These are phyloP conservation scores for Diploscapter pachys DNA, from an alignment of 1,140 invertebrate genomes.

Conservation along the genomic window DNA sequence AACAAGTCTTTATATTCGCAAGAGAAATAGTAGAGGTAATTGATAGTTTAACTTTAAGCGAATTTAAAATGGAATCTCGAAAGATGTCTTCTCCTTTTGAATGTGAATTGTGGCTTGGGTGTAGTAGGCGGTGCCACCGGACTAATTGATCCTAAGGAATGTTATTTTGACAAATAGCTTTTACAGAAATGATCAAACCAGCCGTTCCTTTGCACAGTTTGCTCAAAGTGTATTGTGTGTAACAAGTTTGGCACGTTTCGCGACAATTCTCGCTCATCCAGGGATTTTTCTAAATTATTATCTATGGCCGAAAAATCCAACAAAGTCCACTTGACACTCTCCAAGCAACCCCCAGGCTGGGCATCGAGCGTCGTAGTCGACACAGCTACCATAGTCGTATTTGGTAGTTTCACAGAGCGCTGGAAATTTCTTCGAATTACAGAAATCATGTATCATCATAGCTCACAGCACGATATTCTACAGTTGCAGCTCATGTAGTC, in stretches of 20 bases:
- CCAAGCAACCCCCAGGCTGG: conserved; percentile 26
- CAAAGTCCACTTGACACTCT: conserved; percentile 29
- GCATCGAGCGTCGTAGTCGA: conserved; percentile 32
- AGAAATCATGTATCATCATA: background rate
- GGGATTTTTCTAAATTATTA: conserved; percentile 16
- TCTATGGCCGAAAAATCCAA: background rate
- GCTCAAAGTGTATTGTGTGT: conserved; percentile 23
- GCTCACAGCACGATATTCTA: conserved; percentile 28
- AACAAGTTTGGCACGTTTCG: conserved; percentile 21
- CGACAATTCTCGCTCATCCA: conserved; percentile 41
- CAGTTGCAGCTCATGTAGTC: conserved; percentile 39
- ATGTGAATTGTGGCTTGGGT: too few relatives aligned
- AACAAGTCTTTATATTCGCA: too few relatives aligned
- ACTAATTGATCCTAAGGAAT: too few relatives aligned
- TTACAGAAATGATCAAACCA: background rate
- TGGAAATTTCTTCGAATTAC: conserved; percentile 35
- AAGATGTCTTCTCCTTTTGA: too few relatives aligned
- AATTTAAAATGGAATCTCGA: too few relatives aligned
- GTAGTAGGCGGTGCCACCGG: too few relatives aligned
- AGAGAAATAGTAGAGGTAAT: too few relatives aligned
- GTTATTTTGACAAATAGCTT: too few relatives aligned
- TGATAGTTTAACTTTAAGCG: too few relatives aligned
- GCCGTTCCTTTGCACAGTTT: conserved; percentile 11
- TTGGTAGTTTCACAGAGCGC: conserved; percentile 5
- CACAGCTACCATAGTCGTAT: conserved; percentile 6